These are phyloP conservation scores for Anhinga anhinga DNA, from an alignment of 2,113 vertebrate genomes.

Conservation along the genomic window DNA sequence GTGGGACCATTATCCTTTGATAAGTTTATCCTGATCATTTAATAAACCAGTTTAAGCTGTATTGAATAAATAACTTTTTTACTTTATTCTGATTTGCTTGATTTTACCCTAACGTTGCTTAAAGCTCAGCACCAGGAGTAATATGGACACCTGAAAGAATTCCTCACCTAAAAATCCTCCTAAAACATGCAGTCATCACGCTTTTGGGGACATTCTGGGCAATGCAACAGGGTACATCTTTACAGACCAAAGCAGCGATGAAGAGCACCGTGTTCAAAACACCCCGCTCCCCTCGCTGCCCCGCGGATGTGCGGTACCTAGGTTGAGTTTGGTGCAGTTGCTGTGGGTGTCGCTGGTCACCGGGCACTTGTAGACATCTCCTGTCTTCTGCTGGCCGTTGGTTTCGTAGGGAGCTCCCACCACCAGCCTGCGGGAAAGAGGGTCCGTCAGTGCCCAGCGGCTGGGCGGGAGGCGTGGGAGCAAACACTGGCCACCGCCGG, in stretches of 20 bases:
- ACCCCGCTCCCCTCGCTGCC: background rate
- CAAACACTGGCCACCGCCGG: fast-evolving
- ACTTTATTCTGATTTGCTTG: background rate
- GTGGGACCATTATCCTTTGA: background rate
- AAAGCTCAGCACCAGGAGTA: background rate
- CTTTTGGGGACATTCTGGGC: background rate
- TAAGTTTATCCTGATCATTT: background rate
- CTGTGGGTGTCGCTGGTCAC: conserved; percentile 76
- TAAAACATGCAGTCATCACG: fast-evolving
- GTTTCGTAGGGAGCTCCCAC: conserved; percentile 93
- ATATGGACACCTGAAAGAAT: background rate
- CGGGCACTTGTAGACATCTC: conserved; percentile 93
- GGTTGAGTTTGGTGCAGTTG: conserved; percentile 92
- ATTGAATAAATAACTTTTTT: background rate
- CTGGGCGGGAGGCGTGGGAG: fast-evolving
- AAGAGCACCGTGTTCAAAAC: fast-evolving
- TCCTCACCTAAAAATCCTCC: background rate
- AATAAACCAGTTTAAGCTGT: background rate
- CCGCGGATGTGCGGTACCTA: conserved; percentile 73
- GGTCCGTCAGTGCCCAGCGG: background rate
- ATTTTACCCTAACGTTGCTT: fast-evolving
- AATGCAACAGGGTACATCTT: fast-evolving
- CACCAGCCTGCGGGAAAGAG: conserved; percentile 82
- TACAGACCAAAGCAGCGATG: background rate
- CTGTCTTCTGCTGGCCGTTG: conserved; percentile 91